Conservation (phyloP, 1,140 invertebrate genomes). For the Lordiphosa stackelbergi region DNA sequence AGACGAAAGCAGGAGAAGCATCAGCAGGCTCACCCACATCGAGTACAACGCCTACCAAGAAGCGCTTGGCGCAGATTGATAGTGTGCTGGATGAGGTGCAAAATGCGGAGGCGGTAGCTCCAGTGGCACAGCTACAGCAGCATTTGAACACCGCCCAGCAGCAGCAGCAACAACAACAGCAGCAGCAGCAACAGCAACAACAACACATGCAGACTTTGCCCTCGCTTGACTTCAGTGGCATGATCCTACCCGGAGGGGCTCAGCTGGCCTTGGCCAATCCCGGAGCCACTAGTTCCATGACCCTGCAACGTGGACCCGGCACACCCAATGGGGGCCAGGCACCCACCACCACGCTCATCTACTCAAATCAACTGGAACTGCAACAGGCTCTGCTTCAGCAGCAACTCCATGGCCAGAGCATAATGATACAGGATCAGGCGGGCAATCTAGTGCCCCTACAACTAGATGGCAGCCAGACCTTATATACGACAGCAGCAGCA, state of each 20-base stretch:
- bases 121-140: constrained; percentile 29
- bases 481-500: constrained; percentile 59
- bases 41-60: constrained; percentile 52
- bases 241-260: constrained; percentile 70
- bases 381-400: constrained; percentile 70
- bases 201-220: constrained; percentile 62
- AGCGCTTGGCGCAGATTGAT: constrained; percentile 68
- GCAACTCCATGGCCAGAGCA: constrained; percentile 70
- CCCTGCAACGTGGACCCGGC: constrained; percentile 44
- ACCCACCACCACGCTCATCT: constrained; percentile 67
- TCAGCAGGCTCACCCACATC: constrained; percentile 23
- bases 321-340: constrained; percentile 43
- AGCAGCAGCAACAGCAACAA: constrained; percentile 37
- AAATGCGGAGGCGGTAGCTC: constrained; percentile 43
- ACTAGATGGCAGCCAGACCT: constrained; percentile 65
- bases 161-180: constrained; percentile 38
- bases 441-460: constrained; percentile 71
- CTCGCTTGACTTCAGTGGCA: constrained; percentile 69
- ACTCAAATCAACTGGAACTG: constrained; percentile 71
- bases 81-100: constrained; percentile 71
- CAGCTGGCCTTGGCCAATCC: constrained; percentile 69
- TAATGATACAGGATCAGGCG: constrained; percentile 74
- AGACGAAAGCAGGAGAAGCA: constrained; percentile 41
- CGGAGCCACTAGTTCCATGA: constrained; percentile 56
- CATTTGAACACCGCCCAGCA: constrained; percentile 15